Conservation (phyloP, 2,113 vertebrate genomes). For the Tetrax tetrax region DNA sequence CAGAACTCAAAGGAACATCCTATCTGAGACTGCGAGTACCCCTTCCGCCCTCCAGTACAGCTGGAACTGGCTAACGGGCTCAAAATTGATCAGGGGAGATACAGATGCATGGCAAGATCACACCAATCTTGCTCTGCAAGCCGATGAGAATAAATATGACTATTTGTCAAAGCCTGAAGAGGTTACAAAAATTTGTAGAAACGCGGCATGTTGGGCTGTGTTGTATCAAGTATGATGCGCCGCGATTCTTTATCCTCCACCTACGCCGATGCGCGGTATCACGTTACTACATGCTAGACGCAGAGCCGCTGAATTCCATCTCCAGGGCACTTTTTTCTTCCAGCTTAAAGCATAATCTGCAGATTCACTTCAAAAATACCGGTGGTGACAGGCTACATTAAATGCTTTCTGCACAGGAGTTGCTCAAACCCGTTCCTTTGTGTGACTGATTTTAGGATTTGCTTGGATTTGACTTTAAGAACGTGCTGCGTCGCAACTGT, state of each 20-base stretch:
- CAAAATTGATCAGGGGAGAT: not conserved
- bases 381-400: not conserved
- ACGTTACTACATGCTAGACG: not conserved
- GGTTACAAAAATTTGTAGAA: not conserved
- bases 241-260: not conserved
- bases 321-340: not conserved
- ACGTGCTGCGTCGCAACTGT: accelerated
- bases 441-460: not conserved
- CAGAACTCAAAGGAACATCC: not conserved
- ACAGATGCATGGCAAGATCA: not conserved
- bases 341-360: constrained; percentile 14
- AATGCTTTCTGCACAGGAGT: not conserved
- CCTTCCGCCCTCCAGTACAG: not conserved
- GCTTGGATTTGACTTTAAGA: not conserved
- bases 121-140: not conserved
- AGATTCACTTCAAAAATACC: not conserved
- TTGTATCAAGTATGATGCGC: not conserved
- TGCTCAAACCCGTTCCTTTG: not conserved
- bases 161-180: not conserved
- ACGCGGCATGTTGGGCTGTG: not conserved
- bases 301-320: not conserved
- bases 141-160: not conserved
- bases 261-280: not conserved
- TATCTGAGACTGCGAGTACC: not conserved
- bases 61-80: not conserved